Evolutionary conservation across 2,797 vertebrate species (phyloP), one percentile per base, ranked within the genome.

Genomic region (Onychomys leucogaster): DNA sequence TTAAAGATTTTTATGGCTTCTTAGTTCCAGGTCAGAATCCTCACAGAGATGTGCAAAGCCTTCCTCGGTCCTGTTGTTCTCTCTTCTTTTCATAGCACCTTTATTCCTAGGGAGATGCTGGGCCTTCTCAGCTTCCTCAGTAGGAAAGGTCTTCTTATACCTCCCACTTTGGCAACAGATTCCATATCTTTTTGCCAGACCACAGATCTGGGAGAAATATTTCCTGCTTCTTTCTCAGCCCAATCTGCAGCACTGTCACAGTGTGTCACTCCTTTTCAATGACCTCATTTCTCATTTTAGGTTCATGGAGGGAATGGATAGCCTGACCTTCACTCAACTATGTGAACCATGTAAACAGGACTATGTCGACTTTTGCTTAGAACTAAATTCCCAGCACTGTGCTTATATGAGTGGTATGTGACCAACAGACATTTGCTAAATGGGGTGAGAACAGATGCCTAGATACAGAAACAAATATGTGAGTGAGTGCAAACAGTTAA

Each of bases 351-450:
- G 17, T 7, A 27, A 59, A 61, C 17, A 86, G 9, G 37, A 43
- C n/a, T 41, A 1, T n/a, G 23, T 73, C 77, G 49, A 55, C 81
- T 61, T 73, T 37, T 49, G 27, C 69, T 29, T 52, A 46, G 32
- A 52, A 23, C 49, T 82, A 6, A 52, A 23, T 76, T 75, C 55
- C 2, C 10, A 52, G 91, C 55, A 7, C 59, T 61, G 25, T 46
- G 57, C 27, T 52, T 75, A n/a, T 75, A 32, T 32, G 8, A 52
- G 0, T 46, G n/a, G 16, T 32, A 37, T 16, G 25, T 32, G 43
- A 76, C 80, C n/a, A 63, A 78, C 19, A 83, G 69, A 71, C 59
- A 61, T 61, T 32, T 83, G 67, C 78, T 91, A 80, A 95, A 43
- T 55, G 49, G 17, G 34, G 5, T 78, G 21, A 63, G 5, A 52